Base-by-base conservation (phyloP, 2,888 invertebrate genomes). In the Antheraea yamamai region DNA sequence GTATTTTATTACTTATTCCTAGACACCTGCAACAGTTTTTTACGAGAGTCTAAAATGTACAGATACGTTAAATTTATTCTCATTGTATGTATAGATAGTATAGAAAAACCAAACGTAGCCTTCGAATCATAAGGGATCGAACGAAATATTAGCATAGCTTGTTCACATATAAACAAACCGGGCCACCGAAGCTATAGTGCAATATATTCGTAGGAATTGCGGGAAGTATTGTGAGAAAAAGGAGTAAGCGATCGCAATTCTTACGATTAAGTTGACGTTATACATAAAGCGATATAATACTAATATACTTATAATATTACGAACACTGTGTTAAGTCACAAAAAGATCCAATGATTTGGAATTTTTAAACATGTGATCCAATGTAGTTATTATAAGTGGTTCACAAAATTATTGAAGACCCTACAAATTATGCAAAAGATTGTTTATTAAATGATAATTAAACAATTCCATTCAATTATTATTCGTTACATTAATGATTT, bases 41-140 rank as follows among this genome's bases (percentile, higher is more conserved):
- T 30, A 30, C 30, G 3, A 30, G 30, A 30, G 3, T 30, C 35
- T 39, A 39, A 39, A 39, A 39, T 4, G 3, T 39, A 39, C 6
- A 39, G 4, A 4, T 4, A 39, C 6, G 2, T 39, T 39, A 39
- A 6, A 39, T 39, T 39, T 39, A 39, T 39, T 39, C 4, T 39
- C 4, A 39, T 39, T 39, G 0, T 7, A 39, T 39, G 4, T 39
- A 47, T 47, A 12, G 2, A 47, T 10, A 1, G 8, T 7, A 61
- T 7, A 61, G 23, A 8, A 10, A 61, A 61, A 61, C 61, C 4
- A 20, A 61, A 0, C 4, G 35, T 7, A 61, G 7, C 58, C 4
- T 58, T 58, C 58, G n/a, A 61, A 61, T 61, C 61, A 61, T 61
- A 61, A n/a, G 61, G 2, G 61, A 61, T n/a, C 23, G 61, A 61